Conservation (phyloP, 2,888 invertebrate genomes). For the Argyresthia goedartella region DNA sequence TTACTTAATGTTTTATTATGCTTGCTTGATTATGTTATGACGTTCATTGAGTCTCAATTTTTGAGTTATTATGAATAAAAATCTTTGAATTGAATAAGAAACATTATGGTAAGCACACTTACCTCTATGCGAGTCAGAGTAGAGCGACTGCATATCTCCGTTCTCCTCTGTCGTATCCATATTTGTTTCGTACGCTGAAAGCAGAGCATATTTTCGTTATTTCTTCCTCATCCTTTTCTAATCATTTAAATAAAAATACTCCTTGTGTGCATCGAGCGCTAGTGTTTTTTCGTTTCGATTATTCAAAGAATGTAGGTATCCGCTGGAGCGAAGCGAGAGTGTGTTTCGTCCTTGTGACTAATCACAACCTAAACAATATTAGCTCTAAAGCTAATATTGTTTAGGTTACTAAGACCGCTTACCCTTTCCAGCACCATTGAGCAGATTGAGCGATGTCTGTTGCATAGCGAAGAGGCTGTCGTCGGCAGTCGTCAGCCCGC, state of each 20-base stretch:
- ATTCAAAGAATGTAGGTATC: too few relatives aligned
- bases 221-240: too few relatives aligned
- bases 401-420: background rate
- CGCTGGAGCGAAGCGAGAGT: too few relatives aligned
- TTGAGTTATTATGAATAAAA: too few relatives aligned
- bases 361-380: too few relatives aligned
- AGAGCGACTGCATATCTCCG: constrained; percentile 40
- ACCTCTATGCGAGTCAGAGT: constrained; percentile 39
- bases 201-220: background rate
- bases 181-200: constrained; percentile 35
- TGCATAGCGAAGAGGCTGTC: constrained; percentile 42
- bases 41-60: too few relatives aligned
- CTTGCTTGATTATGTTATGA: too few relatives aligned
- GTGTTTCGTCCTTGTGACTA: too few relatives aligned
- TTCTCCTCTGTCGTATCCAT: constrained; percentile 61
- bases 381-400: too few relatives aligned
- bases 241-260: constrained; percentile 25
- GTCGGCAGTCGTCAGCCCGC: constrained; percentile 18
- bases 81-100: background rate
- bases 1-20: too few relatives aligned
- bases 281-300: too few relatives aligned
- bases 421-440: constrained; percentile 46
- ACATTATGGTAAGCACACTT: background rate
- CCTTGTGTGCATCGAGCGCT: too few relatives aligned
- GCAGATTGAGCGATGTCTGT: constrained; percentile 38